Conservation (phyloP, 2,113 vertebrate genomes). For the Dolichallabes microphthalmus region DNA sequence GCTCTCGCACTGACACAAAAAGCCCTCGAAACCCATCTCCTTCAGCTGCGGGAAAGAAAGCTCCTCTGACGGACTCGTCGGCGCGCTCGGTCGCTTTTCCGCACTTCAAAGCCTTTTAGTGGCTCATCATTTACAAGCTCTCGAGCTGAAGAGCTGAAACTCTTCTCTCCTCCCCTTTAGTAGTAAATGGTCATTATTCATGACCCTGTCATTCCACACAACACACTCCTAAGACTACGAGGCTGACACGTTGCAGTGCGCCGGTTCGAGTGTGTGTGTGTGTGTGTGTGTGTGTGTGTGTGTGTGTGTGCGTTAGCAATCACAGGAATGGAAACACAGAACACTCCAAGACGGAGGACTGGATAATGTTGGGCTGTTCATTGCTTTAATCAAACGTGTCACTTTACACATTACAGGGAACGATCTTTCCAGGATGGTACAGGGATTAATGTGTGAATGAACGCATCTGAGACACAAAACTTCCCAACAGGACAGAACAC, state of each 20-base stretch:
- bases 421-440: not conserved
- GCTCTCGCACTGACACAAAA: not conserved
- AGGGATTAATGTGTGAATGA: not conserved
- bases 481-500: not conserved
- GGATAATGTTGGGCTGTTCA: conserved; percentile 2
- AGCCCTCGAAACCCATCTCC: not conserved
- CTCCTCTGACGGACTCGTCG: not conserved
- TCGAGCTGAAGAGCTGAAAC: conserved; percentile 45
- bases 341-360: not conserved
- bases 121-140: conserved; percentile 57
- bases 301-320: not conserved
- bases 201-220: conserved; percentile 50
- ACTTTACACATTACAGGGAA: not conserved
- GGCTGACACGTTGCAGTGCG: conserved; percentile 37
- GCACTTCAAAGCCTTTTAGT: conserved; percentile 52
- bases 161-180: conserved; percentile 26
- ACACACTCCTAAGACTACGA: conserved; percentile 47
- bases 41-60: not conserved
- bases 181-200: conserved; percentile 62
- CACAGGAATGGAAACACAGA: not conserved
- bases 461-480: not conserved
- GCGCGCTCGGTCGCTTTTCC: conserved; percentile 34
- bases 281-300: conserved; percentile 24
- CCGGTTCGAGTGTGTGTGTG: not conserved
- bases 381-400: not conserved